A percentile compares a stretch with the other conserved stretches of the same genome.
These are phyloP conservation scores for Gasteruption jaculator DNA, from an alignment of 2,888 invertebrate species.

Conservation along the genomic window DNA sequence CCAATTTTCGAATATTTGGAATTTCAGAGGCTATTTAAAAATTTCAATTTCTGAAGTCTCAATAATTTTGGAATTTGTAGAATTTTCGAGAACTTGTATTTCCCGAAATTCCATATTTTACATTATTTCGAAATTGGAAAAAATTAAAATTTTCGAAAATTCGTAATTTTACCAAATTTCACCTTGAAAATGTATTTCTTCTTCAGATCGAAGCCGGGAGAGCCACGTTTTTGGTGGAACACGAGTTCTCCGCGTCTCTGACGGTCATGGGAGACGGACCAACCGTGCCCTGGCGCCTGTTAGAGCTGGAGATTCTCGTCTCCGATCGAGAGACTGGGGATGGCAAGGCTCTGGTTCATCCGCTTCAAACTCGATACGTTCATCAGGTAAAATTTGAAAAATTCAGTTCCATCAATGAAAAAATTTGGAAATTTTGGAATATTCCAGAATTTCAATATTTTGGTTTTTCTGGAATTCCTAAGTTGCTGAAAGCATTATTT, in stretches of 20 bases:
- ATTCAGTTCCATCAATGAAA: neutral
- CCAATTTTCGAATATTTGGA: too few species aligned
- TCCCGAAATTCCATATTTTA: too few species aligned
- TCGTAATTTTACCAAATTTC: too few species aligned
- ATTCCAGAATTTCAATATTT: neutral
- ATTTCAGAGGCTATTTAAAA: too few species aligned
- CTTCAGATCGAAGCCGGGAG: constrained; percentile 82
- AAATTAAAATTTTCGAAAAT: too few species aligned
- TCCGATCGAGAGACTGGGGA: constrained; percentile 97
- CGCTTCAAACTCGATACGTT: constrained; percentile 87
- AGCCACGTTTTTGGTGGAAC: constrained; percentile 89
- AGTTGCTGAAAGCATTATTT: constrained; percentile 8
- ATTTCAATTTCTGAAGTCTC: too few species aligned
- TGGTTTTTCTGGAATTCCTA: neutral
- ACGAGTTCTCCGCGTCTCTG: constrained; percentile 93
- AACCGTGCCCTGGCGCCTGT: constrained; percentile 88
- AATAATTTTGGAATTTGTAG: too few species aligned
- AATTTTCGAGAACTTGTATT: too few species aligned
- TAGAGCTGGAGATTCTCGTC: constrained; percentile 93
- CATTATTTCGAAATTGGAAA: neutral
- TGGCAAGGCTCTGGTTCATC: constrained; percentile 93
- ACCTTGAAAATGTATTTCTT: too few species aligned
- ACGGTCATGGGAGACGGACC: constrained; percentile 96
- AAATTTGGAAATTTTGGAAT: too few species aligned
- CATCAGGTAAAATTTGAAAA: constrained; percentile 60